Conservation (phyloP, 1,140 invertebrate genomes). For the Zelostemma sp. region DNA sequence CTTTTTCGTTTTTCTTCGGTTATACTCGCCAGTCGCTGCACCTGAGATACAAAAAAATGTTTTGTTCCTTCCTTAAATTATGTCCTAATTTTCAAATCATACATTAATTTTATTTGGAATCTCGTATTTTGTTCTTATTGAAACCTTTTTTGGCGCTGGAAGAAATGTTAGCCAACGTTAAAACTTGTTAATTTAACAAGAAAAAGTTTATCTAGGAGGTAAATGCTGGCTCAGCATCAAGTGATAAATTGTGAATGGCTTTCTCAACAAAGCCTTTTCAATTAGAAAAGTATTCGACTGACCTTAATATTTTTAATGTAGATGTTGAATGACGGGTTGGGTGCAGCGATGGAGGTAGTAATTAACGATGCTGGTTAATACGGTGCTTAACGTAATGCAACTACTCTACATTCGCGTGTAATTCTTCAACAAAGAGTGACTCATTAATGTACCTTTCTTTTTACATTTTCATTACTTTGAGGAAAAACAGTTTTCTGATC, state of each 20-base stretch:
- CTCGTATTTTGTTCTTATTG: too few species aligned
- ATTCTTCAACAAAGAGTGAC: constrained; percentile 12
- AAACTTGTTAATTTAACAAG: too few species aligned
- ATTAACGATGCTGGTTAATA: constrained; percentile 34
- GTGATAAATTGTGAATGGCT: too few species aligned
- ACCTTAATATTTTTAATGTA: constrained; percentile 36
- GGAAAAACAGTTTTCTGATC: constrained; percentile 3
- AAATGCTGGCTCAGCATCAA: too few species aligned
- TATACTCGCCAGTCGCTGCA: constrained; percentile 11
- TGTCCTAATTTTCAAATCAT: not conserved
- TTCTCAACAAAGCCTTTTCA: too few species aligned
- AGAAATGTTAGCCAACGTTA: too few species aligned
- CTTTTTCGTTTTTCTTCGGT: constrained; percentile 26
- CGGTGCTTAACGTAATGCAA: constrained; percentile 19
- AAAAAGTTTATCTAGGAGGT: too few species aligned
- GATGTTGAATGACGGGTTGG: constrained; percentile 31
- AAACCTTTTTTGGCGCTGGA: too few species aligned
- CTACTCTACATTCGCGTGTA: constrained; percentile 40
- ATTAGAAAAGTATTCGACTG: constrained; percentile 30
- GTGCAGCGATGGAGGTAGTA: constrained; percentile 41
- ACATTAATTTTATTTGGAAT: too few species aligned
- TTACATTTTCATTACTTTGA: constrained; percentile 13
- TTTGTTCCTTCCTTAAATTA: not conserved
- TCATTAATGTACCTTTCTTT: constrained; percentile 3
- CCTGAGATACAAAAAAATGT: constrained; percentile 4